phyloP scores from a whole-genome alignment of 2,888 invertebrate species.

The Caenorhabditis zanzibari region DNA sequence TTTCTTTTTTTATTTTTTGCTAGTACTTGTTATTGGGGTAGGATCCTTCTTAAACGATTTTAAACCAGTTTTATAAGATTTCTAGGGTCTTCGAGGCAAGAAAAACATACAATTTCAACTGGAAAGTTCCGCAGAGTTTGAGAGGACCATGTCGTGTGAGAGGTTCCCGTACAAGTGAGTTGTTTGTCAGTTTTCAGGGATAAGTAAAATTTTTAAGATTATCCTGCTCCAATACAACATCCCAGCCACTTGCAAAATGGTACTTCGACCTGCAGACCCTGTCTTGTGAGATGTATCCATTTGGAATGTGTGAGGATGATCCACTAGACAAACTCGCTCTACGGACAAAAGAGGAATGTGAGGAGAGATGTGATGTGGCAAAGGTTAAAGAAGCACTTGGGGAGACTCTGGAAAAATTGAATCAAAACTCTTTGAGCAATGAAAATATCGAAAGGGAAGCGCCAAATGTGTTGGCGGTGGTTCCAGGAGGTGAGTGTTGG shows the following conservation, averaged over 20 bases:
- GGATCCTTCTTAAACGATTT: not conserved
- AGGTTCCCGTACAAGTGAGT: constrained; percentile 47
- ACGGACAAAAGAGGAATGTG: constrained; percentile 48
- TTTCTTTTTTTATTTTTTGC: constrained; percentile 35
- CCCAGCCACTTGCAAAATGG: constrained; percentile 53
- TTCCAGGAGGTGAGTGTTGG: not conserved
- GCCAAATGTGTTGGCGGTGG: not conserved
- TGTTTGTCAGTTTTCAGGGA: not conserved
- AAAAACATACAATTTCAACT: constrained; percentile 35
- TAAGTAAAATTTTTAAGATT: constrained; percentile 12
- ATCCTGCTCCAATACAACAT: constrained; percentile 1
- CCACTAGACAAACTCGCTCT: constrained; percentile 47
- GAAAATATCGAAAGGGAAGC: constrained; percentile 27
- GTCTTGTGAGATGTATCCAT: constrained; percentile 57
- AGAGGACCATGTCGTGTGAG: constrained; percentile 44
- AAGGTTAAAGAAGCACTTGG: constrained; percentile 49
- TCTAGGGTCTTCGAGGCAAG: not conserved
- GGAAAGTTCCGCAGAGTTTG: constrained; percentile 45
- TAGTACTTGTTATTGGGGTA: not conserved
- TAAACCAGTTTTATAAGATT: not conserved
- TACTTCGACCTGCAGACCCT: constrained; percentile 59
- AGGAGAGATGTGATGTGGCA: constrained; percentile 58
- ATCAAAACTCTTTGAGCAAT: not conserved
- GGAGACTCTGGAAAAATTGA: not conserved
- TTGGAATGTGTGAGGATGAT: constrained; percentile 56